These are phyloP conservation scores for Actinostola sp. DNA, from an alignment of 92 coral and sea anemone species.

Conservation along the genomic window DNA sequence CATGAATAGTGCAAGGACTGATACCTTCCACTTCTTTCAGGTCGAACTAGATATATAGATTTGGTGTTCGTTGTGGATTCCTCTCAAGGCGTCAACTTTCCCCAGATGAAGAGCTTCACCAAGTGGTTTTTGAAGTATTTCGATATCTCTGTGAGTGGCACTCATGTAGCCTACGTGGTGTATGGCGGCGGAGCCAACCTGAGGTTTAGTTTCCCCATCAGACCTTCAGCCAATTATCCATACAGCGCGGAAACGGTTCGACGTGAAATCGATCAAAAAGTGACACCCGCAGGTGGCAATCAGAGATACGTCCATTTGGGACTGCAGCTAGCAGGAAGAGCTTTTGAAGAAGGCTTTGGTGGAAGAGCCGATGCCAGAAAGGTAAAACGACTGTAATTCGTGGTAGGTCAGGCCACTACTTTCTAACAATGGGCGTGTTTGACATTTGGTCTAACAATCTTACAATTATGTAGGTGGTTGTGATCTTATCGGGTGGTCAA, in stretches of 20 bases:
- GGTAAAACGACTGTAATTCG: neutral
- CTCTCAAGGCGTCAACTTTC: constrained; percentile 22
- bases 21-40: neutral
- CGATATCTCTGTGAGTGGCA: constrained; percentile 10
- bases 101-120: constrained; percentile 19
- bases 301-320: constrained; percentile 4
- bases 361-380: constrained; percentile 27
- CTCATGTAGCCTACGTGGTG: constrained; percentile 23
- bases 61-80: constrained; percentile 29
- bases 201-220: constrained; percentile 16
- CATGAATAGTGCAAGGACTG: neutral
- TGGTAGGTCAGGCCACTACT: neutral
- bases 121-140: constrained; percentile 12
- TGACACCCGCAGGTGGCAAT: neutral
- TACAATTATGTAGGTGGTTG: neutral
- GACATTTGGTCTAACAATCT: neutral
- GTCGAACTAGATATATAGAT: constrained; percentile 15
- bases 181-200: constrained; percentile 9
- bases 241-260: constrained; percentile 19
- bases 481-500: neutral
- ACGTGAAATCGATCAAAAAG: neutral
- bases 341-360: constrained; percentile 2
- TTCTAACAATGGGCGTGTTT: neutral
- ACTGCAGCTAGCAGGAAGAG: neutral
- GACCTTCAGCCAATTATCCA: neutral